These are phyloP conservation scores for Cygnus buccinator DNA, from an alignment of 2,113 vertebrate genomes.

Conservation along the genomic window DNA sequence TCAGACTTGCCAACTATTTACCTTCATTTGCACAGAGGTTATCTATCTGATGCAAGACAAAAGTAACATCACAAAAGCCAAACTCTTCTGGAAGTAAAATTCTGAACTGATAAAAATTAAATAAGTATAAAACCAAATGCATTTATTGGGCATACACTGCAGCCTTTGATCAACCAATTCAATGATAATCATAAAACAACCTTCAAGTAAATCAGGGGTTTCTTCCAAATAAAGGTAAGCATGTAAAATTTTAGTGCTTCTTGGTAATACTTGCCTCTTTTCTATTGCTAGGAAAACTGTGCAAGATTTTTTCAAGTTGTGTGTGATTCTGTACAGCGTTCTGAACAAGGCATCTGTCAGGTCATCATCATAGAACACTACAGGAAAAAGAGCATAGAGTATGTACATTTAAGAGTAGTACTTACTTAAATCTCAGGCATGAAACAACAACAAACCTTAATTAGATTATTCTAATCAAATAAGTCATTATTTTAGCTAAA, in stretches of 20 bases:
- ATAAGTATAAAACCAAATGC: not conserved
- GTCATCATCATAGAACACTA: conserved; percentile 94
- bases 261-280: conserved; percentile 81
- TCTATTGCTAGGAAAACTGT: conserved; percentile 86
- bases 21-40: not conserved
- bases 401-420: not conserved
- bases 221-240: not conserved
- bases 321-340: conserved; percentile 82
- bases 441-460: not conserved
- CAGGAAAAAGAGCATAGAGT: not conserved
- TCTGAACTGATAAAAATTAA: not conserved
- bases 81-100: not conserved
- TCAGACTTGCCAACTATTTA: not conserved
- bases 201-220: not conserved
- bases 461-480: not conserved
- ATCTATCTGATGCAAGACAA: not conserved
- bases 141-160: not conserved
- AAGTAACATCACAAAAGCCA: not conserved
- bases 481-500: not conserved
- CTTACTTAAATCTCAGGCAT: not conserved
- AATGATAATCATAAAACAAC: not conserved
- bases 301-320: conserved; percentile 77
- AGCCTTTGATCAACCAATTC: not conserved
- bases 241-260: not conserved
- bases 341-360: conserved; percentile 90